Conservation (phyloP, 2,888 invertebrate genomes). For the Microchrysa polita region DNA sequence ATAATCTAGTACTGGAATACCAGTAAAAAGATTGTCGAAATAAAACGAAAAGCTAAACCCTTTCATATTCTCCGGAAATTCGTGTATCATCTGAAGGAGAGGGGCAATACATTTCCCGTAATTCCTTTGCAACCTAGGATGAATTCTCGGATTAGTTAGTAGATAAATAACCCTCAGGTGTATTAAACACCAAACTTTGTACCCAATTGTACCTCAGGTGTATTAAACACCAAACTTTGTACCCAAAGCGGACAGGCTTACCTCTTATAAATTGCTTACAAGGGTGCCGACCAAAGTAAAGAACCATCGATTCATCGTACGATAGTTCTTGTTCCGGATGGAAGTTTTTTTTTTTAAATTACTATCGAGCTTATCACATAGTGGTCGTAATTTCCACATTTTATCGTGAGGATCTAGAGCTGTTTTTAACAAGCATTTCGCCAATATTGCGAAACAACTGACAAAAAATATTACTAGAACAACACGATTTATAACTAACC, state of each 20-base stretch:
- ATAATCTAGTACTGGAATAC: slow-evolving; percentile 47
- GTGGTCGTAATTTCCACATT: slow-evolving; percentile 52
- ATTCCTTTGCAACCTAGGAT: slow-evolving; percentile 48
- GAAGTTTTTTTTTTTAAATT: slow-evolving; percentile 49
- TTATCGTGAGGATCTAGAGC: slow-evolving; percentile 48
- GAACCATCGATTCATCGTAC: slow-evolving; percentile 55
- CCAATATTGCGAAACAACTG: no score
- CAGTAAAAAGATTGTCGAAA: slow-evolving; percentile 53
- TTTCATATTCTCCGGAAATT: slow-evolving; percentile 48
- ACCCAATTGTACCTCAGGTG: slow-evolving; percentile 53
- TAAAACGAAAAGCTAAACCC: slow-evolving; percentile 50
- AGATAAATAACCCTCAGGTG: slow-evolving; percentile 50
- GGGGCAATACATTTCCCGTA: slow-evolving; percentile 52
- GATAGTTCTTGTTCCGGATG: slow-evolving; percentile 48
- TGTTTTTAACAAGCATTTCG: no score
- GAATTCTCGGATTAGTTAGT: slow-evolving; percentile 51
- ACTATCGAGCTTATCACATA: slow-evolving; percentile 48
- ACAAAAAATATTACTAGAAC: no score
- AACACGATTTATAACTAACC: no score
- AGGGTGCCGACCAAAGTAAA: slow-evolving; percentile 56
- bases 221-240: slow-evolving; percentile 54
- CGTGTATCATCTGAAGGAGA: slow-evolving; percentile 45
- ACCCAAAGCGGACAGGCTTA: slow-evolving; percentile 53
- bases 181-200: slow-evolving; percentile 54
- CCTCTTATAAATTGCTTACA: slow-evolving; percentile 55